Base-by-base conservation (phyloP, 2,888 invertebrate genomes). In the Folsomia manolachei region DNA sequence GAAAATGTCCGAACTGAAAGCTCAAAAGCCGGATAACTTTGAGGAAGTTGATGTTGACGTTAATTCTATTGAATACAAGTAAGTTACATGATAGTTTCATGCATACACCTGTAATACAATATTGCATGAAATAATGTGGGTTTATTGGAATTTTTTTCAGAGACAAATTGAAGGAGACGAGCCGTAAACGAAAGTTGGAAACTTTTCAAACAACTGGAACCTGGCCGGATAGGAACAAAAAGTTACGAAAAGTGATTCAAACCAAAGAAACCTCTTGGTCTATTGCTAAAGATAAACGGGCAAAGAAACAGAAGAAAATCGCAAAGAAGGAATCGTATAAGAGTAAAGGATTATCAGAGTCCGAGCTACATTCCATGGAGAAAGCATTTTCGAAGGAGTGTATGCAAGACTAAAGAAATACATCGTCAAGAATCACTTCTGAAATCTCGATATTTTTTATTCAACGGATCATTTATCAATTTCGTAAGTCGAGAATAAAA, bases 1-100 rank as follows among this genome's bases (percentile, higher is more conserved):
- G 0, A 89, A 90, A 82, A 98, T 99, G 96, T 96, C 97, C 0
- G 99, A 99, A 85, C 84, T 96, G 1, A 93, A 91, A 82, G 89
- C 89, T 53, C 85, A 85, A 74, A 87, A 88, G 23, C 80, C 86
- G 0, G 83, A 85, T 0, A 85, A 84, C 66, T 91, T 90, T 82
- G 82, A 84, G 0, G 83, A 85, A 23, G 83, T 89, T 83, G 86
- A 89, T 51, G 85, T 94, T 4, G 92, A 97, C 83, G 84, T 90
- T 19, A 91, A 91, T 82, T 85, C 86, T 26, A 89, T 97, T 79
- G 86, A 89, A 0, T 97, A 94, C 82, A 89, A 87, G 82, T 82
- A 79, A 79, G 77, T 69, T 61, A 56, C 27, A 71, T 27, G 39
- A 1, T n/a, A 27, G n/a, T n/a, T 9, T 64, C 27, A 9, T 66